A percentile compares a stretch with the other conserved stretches of the same genome.
Conservation (phyloP, 64 coral and sea anemone genomes). For the Actinia equina region DNA sequence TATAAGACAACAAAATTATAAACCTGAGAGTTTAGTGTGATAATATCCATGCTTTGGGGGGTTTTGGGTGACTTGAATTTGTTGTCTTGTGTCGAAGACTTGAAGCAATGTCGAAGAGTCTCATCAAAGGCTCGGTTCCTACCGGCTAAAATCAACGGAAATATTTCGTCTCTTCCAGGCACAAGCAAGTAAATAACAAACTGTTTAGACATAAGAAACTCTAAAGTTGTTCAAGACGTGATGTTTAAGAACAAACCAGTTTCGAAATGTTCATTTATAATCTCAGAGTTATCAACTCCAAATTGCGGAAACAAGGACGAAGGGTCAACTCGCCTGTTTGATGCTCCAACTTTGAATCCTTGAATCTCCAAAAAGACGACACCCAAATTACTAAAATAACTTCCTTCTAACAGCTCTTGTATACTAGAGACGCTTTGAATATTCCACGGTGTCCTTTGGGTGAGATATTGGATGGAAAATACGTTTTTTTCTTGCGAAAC, state of each 20-base stretch:
- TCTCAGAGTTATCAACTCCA: not conserved
- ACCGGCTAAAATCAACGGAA: not conserved
- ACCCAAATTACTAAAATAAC: not conserved
- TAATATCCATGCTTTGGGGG: not conserved
- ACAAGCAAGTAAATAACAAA: not conserved
- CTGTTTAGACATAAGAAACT: not conserved
- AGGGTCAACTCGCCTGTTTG: slow-evolving; percentile 17
- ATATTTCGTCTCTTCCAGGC: not conserved
- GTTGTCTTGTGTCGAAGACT: not conserved
- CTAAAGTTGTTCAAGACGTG: not conserved
- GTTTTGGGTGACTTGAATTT: not conserved
- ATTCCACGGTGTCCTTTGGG: not conserved
- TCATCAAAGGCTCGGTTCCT: not conserved
- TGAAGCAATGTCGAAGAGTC: not conserved
- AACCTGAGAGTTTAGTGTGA: not conserved
- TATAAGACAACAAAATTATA: not conserved
- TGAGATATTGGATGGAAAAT: not conserved
- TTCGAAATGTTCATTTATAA: not conserved
- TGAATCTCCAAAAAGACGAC: not conserved
- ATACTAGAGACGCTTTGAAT: not conserved
- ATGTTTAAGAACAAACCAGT: not conserved
- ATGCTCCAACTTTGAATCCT: not conserved
- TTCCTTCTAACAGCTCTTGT: not conserved
- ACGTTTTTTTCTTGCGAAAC: slow-evolving; percentile 29
- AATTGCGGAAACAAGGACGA: slow-evolving; percentile 17